Conservation (phyloP, 2,797 vertebrate genomes). For the Sebastes dallii region DNA sequence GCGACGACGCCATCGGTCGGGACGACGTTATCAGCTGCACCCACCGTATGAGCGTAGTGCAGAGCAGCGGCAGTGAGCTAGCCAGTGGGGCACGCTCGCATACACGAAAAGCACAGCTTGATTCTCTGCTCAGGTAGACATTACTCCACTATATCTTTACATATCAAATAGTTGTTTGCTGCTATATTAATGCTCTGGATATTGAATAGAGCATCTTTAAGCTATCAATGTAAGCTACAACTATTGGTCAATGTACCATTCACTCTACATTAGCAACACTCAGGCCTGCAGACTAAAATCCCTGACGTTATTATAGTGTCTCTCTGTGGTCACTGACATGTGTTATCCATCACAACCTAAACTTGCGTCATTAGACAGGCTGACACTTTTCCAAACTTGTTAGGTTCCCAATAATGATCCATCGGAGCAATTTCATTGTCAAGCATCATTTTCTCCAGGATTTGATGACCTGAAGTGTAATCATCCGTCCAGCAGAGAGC, state of each 20-base stretch:
- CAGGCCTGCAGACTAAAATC: conserved; percentile 18
- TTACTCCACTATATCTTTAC: too few species aligned
- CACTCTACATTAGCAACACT: conserved; percentile 26
- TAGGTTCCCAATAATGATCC: conserved; percentile 69
- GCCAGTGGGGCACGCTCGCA: too few species aligned
- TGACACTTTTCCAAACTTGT: conserved; percentile 67
- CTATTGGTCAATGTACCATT: conserved; percentile 22
- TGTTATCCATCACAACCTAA: conserved; percentile 77
- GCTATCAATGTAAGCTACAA: neutral
- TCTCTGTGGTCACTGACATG: conserved; percentile 61
- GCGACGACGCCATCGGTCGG: too few species aligned
- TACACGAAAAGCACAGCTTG: too few species aligned
- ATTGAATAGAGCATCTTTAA: too few species aligned
- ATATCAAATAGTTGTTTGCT: too few species aligned
- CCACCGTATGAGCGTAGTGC: too few species aligned
- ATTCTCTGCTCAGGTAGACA: too few species aligned
- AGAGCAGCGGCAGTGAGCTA: too few species aligned
- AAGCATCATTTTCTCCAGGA: conserved; percentile 66
- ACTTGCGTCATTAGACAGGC: conserved; percentile 71
- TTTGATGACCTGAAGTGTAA: conserved; percentile 60
- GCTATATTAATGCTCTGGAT: neutral
- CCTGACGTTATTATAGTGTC: conserved; percentile 41
- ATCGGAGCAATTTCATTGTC: conserved; percentile 71
- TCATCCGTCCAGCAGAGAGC: conserved; percentile 44
- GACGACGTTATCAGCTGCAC: too few species aligned